Base-by-base conservation (phyloP, 2,113 vertebrate genomes). In the Zonotrichia leucophrys region DNA sequence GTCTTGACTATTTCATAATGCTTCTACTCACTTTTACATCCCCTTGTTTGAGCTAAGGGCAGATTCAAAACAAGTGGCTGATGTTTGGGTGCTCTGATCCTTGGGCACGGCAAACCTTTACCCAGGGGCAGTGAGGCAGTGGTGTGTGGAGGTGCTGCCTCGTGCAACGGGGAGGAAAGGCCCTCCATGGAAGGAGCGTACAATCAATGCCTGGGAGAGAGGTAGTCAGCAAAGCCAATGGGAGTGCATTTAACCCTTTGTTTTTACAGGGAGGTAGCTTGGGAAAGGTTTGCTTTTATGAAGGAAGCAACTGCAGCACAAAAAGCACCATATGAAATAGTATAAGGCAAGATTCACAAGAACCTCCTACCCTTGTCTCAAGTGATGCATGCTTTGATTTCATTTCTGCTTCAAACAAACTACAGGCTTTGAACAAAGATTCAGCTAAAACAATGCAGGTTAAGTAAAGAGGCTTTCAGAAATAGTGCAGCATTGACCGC, bases 31-130 rank as follows among this genome's bases (percentile, higher is more conserved):
- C 22, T 83, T 83, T 62, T 59, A 6, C 46, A 42, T 77, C 2
- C 0, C 63, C 41, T 74, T 33, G 18, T 73, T 70, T 39, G 49
- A 70, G 72, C 22, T 50, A 62, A 83, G 42, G 41, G 42, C 50
- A 63, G 39, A 37, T 59, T 60, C 66, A 47, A 41, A 82, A 37
- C 16, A 76, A 77, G 60, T 1, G 2, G 35, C 30, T 75, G 41
- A 28, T 2, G 0, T 44, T 2, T 55, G 37, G 30, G 18, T 55
- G 20, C n/a, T 37, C 39, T 10, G 35, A 60, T 9, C 18, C 50
- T 35, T 5, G 15, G 0, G 0, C 1, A 3, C 0, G 2, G 42
- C 46, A 92, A 77, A 41, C 12, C 37, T 66, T 37, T 30, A 18
- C 28, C 7, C 30, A 16, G 24, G 27, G 53, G 42, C 6, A 8